These are phyloP conservation scores for Pontoporia blainvillei DNA, from an alignment of 2,113 vertebrate genomes.

Conservation along the genomic window DNA sequence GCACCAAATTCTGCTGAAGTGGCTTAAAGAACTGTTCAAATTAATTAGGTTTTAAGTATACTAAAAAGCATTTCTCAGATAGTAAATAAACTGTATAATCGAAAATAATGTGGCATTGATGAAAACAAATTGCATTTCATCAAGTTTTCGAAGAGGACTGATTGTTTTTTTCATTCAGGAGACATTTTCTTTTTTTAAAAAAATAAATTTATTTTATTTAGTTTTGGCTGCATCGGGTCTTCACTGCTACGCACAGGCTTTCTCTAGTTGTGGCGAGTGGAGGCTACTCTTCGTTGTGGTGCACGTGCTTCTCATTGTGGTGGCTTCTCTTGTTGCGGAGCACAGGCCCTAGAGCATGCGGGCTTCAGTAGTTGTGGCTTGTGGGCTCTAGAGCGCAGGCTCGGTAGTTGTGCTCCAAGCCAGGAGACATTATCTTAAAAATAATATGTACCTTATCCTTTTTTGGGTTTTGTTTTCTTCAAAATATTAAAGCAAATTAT, in stretches of 20 bases:
- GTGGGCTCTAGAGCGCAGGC: too few species aligned
- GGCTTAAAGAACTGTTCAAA: not conserved
- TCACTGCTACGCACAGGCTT: too few species aligned
- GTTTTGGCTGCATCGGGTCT: too few species aligned
- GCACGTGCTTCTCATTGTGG: too few species aligned
- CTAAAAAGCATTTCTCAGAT: not conserved
- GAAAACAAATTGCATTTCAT: not conserved
- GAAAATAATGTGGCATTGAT: not conserved
- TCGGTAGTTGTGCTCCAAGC: too few species aligned
- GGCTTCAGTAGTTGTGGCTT: too few species aligned
- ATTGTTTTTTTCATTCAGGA: not conserved
- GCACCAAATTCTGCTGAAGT: not conserved
- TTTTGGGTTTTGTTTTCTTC: not conserved
- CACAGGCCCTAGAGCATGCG: fast-evolving
- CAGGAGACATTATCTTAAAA: not conserved
- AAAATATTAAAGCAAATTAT: not conserved
- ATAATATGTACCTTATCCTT: not conserved
- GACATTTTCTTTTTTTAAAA: not conserved
- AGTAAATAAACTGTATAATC: not conserved
- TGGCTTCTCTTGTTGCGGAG: too few species aligned
- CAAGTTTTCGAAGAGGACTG: not conserved
- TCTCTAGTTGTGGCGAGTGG: fast-evolving
- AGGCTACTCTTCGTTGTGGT: too few species aligned
- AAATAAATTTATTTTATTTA: too few species aligned
- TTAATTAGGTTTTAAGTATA: not conserved